phyloP scores from a whole-genome alignment of 2,113 vertebrate genomes.

The Sylvicapra grimmia region DNA sequence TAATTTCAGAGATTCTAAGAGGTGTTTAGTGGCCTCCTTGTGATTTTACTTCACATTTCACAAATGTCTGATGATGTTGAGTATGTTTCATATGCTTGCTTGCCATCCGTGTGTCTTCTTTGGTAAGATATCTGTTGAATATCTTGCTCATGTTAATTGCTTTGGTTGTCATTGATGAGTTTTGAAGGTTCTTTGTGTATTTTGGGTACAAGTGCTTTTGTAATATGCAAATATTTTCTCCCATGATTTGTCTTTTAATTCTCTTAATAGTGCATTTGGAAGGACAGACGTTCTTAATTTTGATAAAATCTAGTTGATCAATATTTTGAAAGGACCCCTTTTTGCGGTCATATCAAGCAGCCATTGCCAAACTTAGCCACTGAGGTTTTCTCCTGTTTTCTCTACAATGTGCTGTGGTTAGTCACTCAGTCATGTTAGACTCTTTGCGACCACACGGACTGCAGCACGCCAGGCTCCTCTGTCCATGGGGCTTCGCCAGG shows the following conservation, averaged over 20 bases:
- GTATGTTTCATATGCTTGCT: background rate
- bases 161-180: background rate
- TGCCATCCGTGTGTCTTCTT: background rate
- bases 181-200: background rate
- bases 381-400: background rate
- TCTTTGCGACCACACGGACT: background rate
- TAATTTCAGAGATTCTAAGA: background rate
- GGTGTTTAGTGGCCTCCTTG: background rate
- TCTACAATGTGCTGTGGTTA: background rate
- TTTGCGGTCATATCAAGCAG: background rate
- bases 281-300: background rate
- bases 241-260: background rate
- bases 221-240: background rate
- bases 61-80: background rate
- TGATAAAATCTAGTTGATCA: background rate
- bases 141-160: background rate
- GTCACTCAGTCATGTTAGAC: fast-evolving
- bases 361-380: background rate
- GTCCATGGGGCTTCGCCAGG: background rate
- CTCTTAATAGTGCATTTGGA: background rate
- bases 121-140: background rate
- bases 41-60: background rate
- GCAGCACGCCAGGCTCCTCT: background rate
- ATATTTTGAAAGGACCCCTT: background rate
- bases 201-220: background rate